Evolutionary conservation across 2,113 vertebrate genomes (phyloP), one percentile per base, ranked within the genome.

Genomic region (Phylloscopus trochilus): DNA sequence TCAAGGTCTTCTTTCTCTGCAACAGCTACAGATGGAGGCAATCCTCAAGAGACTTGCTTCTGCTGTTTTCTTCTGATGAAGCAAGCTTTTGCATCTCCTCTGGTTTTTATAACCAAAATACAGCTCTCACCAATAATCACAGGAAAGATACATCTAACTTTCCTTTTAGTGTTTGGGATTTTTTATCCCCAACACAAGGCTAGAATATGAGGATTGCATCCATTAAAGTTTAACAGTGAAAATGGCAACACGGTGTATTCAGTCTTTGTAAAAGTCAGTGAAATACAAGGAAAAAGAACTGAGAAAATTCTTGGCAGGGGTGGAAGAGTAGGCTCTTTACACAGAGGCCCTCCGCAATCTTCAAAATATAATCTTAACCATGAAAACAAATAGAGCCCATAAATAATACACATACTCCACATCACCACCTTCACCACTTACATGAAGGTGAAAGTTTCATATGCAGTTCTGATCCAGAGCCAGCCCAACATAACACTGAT

Each of bases 231-330:
- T 81, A 84, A 73, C 3, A 1, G 10, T 27, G n/a, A 77, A 83
- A 44, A 75, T 5, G 6, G 62, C n/a, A 37, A 20, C 7, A 70
- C 2, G 2, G 1, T 9, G 6, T 23, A 74, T 41, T 10, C 10
- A 3, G 0, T 63, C 53, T 41, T n/a, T 3, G 12, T 47, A 89
- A 77, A 83, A 41, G 10, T 44, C 20, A 41, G 26, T 0, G 0
- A 82, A 47, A 49, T 41, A 84, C 19, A 21, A 64, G 9, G 13
- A 16, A 76, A 53, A 92, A 70, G 14, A 81, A 11, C 3, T 4
- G 28, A 62, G 49, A 93, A 85, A 78, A 85, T 37, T 59, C 28
- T 75, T 77, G n/a, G 10, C 5, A 3, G 9, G 3, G 3, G 1
- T 8, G 19, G 4, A 1, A 16, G 6, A 77, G 39, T 4, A 7